Evolutionary conservation across 2,113 vertebrate genomes (phyloP), one percentile per base, ranked within the genome.

Genomic region (Manacus vitellinus): DNA sequence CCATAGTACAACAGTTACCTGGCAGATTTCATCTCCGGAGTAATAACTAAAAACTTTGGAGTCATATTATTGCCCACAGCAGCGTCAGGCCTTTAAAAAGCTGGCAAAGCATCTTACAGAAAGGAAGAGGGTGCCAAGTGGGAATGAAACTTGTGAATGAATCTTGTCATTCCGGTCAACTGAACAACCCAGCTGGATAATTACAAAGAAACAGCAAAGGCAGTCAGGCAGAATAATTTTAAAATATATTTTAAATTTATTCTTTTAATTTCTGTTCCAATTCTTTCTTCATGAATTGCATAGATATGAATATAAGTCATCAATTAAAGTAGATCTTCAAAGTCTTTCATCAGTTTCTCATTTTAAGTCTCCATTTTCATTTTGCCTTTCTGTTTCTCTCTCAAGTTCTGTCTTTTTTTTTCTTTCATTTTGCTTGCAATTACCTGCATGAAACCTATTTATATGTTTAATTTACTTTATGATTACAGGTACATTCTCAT

Each of bases 281-380:
- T 94, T 89, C 15, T 73, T 89, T 81, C 52, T 81, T 78, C 70
- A 83, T 12, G 2, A 91, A 94, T 94, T 94, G 37, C 67, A 85
- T 85, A 95, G 90, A 92, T 96, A 85, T 90, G 74, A 97, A 95
- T 95, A 63, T 72, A 88, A 96, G 33, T 55, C 55, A 94, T 84
- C 88, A 96, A 84, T 95, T 97, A 96, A 23, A 76, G 51, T 33
- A 72, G 47, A 41, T 62, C 92, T 96, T 94, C 43, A 81, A 84
- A 77, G 14, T 35, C 70, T 95, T 91, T 95, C 8, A 93, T 93
- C 31, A 92, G 54, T 79, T 90, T 95, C 62, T 95, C 85, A 85
- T 88, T 96, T 70, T 85, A 82, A 70, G 2, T 49, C 51, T 85
- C 28, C 41, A 23, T 76, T 87, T 96, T 95, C 12, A 30, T 87